Percentiles rank a stretch among this genome's conserved stretches.
These are phyloP conservation scores for Mormoops blainvillei DNA, from an alignment of 2,113 vertebrate genomes.

Conservation along the genomic window DNA sequence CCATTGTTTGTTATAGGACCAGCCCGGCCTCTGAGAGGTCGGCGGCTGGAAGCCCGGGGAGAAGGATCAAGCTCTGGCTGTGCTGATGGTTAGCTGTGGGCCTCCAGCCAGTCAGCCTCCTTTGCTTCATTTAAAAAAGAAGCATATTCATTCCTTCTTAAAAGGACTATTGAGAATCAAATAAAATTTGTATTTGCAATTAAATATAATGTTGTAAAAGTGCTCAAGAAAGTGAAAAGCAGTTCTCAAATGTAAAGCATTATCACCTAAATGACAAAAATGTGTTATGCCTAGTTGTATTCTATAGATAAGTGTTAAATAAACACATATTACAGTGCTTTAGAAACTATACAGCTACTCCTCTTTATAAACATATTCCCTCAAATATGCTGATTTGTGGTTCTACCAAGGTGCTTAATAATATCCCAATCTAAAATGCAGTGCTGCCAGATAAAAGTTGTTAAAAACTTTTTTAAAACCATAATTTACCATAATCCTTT, in stretches of 20 bases:
- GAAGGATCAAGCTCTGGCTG: rapidly evolving
- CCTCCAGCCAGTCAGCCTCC: not conserved
- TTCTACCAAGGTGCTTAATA: not conserved
- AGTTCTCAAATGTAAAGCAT: conserved; percentile 18
- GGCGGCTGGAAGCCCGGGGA: not conserved
- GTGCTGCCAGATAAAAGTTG: not conserved
- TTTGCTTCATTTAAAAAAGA: not conserved
- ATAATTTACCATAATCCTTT: not conserved
- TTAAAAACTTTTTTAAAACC: not conserved
- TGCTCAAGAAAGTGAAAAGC: not conserved
- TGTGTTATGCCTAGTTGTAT: not conserved
- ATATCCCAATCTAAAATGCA: not conserved
- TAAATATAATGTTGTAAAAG: not conserved
- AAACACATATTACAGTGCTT: not conserved
- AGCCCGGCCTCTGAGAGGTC: not conserved
- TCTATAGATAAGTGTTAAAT: not conserved
- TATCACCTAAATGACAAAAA: not conserved
- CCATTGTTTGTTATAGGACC: not conserved
- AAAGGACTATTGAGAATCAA: not conserved
- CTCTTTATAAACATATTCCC: not conserved
- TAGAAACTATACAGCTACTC: not conserved
- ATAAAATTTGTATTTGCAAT: not conserved
- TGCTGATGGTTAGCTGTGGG: not conserved
- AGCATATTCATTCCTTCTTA: not conserved
- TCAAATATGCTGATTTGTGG: not conserved